Evolutionary conservation across 2,888 invertebrate genomes (phyloP), one percentile per base, ranked within the genome.

Genomic region (Andrena bucephala): DNA sequence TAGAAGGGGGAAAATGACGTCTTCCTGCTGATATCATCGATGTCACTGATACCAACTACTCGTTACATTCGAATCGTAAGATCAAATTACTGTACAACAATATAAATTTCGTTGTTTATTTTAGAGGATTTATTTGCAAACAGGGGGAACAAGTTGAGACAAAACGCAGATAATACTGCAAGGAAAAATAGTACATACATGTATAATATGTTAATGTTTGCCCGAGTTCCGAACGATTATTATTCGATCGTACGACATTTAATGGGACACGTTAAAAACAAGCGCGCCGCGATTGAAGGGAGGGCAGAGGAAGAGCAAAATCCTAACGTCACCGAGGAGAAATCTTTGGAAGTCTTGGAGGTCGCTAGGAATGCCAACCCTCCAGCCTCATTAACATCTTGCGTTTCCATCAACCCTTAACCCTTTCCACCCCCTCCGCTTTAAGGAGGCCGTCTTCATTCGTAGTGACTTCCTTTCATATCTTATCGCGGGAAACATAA

Each of bases 341-440:
- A 93, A 93, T 93, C 93, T 92, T 93, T 91, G 92, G 90, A 90
- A 91, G 93, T 93, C 92, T 93, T 91, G 90, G 89, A 90, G 91
- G 90, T 92, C 91, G 91, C 91, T 83, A 93, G 91, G 94, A 94
- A 94, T 94, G 92, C 93, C 89, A 94, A 94, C 91, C 93, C 93
- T 94, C 90, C 92, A 90, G 91, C 92, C 94, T 94, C 94, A 94
- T 94, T 94, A 94, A 94, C 94, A 93, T 94, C 94, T 93, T 92
- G 91, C 92, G 91, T 90, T 92, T 91, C 90, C 90, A 89, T 91
- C 90, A 90, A 85, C 90, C 87, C 90, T 85, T 85, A 87, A 87
- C 90, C 89, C 88, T 87, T 86, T 86, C 86, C 82, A 85, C 59
- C 59, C 57, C 65, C 66, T 36, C 50, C 63, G 42, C 42, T 66